A percentile compares a stretch with the other conserved stretches of the same genome.
These are phyloP conservation scores for Dendrocopos noguchii DNA, from an alignment of 2,113 vertebrate species.

Conservation along the genomic window DNA sequence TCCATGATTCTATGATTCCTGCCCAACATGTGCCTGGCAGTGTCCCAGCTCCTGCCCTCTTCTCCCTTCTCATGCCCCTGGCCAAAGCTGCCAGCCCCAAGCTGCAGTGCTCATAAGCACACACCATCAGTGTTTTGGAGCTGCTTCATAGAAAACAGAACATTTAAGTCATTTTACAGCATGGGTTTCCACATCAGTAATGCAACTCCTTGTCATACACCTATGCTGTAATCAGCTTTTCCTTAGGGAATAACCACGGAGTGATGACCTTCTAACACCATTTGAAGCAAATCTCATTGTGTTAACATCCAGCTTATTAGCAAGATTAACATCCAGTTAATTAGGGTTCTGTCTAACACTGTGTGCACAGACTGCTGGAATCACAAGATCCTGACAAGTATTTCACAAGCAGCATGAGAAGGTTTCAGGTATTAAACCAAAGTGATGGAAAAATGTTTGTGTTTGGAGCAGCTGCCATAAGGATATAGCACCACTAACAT, in stretches of 20 bases:
- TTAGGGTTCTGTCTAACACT: not conserved
- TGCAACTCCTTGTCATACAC: not conserved
- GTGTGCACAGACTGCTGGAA: not conserved
- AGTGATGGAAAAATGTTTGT: not conserved
- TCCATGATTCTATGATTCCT: not conserved
- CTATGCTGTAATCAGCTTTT: not conserved
- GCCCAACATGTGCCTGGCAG: not conserved
- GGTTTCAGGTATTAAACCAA: not conserved
- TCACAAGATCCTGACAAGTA: not conserved
- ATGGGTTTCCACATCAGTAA: not conserved
- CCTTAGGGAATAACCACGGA: not conserved
- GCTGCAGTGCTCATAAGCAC: fast-evolving
- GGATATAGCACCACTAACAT: not conserved
- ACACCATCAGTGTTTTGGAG: not conserved
- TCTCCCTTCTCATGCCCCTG: not conserved
- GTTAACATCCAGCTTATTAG: not conserved
- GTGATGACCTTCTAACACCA: not conserved
- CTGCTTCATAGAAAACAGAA: not conserved
- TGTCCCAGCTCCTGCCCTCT: not conserved
- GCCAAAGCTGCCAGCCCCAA: not conserved
- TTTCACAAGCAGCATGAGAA: not conserved
- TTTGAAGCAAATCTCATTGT: not conserved
- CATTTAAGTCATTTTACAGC: not conserved
- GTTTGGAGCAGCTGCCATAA: not conserved
- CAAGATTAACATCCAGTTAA: not conserved